These are phyloP conservation scores for Acrocyrtus sp. DNA, from an alignment of 2,888 invertebrate species.

Conservation along the genomic window DNA sequence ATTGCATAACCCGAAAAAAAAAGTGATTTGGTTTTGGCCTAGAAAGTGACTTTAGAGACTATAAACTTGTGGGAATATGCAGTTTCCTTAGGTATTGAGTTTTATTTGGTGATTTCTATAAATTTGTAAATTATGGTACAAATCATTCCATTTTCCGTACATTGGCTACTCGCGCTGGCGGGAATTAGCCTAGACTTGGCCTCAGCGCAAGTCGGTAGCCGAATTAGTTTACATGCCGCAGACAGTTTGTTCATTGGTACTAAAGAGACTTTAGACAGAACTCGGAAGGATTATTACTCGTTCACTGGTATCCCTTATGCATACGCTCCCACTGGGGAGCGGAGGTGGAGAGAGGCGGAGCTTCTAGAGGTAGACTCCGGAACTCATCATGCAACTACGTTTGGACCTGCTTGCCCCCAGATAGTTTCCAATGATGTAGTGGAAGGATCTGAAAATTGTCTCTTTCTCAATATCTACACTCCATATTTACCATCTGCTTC, in stretches of 20 bases:
- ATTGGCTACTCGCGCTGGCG: not conserved
- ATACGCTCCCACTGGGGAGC: constrained; percentile 62
- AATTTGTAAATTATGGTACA: constrained; percentile 5
- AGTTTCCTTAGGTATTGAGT: not conserved
- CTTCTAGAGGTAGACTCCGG: constrained; percentile 42
- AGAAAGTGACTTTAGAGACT: not conserved
- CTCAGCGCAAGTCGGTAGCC: constrained; percentile 21
- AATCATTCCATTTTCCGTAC: constrained; percentile 14
- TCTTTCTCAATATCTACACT: constrained; percentile 65
- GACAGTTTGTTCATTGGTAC: constrained; percentile 49
- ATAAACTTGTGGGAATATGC: not conserved
- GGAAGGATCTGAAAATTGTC: constrained; percentile 63
- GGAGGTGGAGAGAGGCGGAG: constrained; percentile 62
- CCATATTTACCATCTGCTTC: constrained; percentile 63
- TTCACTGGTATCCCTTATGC: constrained; percentile 64
- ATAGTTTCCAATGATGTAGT: constrained; percentile 26
- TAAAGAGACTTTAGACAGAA: constrained; percentile 36
- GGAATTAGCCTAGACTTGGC: not conserved
- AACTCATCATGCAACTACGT: constrained; percentile 59
- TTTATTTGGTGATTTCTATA: not conserved
- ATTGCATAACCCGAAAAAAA: not conserved
- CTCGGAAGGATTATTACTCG: constrained; percentile 52
- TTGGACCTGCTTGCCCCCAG: constrained; percentile 63
- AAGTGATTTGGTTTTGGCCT: not conserved
- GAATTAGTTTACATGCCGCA: constrained; percentile 33